phyloP scores from a whole-genome alignment of 2,888 invertebrate genomes.

The Phaedon cochleariae region DNA sequence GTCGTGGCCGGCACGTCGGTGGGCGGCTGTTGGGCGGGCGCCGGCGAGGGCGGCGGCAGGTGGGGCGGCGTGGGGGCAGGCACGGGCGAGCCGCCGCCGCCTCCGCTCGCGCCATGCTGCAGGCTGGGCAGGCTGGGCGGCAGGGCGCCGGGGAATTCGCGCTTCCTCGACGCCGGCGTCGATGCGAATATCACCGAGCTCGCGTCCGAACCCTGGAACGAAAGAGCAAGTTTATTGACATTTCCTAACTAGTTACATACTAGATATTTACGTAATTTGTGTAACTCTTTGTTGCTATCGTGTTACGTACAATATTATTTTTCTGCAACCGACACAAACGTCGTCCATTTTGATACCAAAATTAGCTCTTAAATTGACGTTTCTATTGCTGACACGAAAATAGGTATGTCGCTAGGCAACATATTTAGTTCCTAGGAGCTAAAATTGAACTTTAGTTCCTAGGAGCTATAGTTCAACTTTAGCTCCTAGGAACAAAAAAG shows the following conservation, averaged over 20 bases:
- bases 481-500: too few relatives aligned
- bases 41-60: constrained; percentile 74
- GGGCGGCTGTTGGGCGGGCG: constrained; percentile 73
- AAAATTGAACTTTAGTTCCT: too few relatives aligned
- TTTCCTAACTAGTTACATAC: neutral
- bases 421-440: too few relatives aligned
- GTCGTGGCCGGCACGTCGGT: constrained; percentile 45
- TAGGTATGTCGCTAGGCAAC: too few relatives aligned
- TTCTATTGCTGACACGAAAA: too few relatives aligned
- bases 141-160: constrained; percentile 68
- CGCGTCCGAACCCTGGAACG: constrained; percentile 76
- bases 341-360: too few relatives aligned
- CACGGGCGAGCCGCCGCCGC: constrained; percentile 65
- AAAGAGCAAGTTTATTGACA: constrained; percentile 26
- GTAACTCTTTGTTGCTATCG: too few relatives aligned
- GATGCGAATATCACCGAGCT: constrained; percentile 67
- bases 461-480: too few relatives aligned
- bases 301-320: too few relatives aligned
- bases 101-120: constrained; percentile 71
- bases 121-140: constrained; percentile 66
- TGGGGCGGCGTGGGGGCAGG: constrained; percentile 72
- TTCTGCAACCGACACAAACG: too few relatives aligned
- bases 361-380: too few relatives aligned
- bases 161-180: constrained; percentile 73
- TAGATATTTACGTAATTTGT: neutral